Percentiles rank a stretch among this genome's conserved stretches.
phyloP scores from a whole-genome alignment of 1,140 invertebrate genomes.

The Lethrus apterus region DNA sequence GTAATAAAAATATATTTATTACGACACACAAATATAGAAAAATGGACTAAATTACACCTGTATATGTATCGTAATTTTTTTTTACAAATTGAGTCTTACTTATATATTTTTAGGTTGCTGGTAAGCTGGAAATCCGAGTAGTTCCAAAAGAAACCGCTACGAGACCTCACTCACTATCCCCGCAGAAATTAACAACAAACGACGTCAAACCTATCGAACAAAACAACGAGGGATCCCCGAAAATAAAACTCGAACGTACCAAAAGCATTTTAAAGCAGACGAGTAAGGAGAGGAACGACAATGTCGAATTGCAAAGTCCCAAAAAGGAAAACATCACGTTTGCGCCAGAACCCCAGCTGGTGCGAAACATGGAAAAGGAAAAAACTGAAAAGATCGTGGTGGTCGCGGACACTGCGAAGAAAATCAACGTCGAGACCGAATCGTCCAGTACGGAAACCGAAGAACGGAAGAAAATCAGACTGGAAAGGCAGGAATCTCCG shows the following conservation, averaged over 20 bases:
- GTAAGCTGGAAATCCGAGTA: slow-evolving; percentile 73
- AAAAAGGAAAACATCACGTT: slow-evolving; percentile 36
- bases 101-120: slow-evolving; percentile 38
- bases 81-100: too few species aligned
- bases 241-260: slow-evolving; percentile 31
- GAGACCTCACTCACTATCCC: slow-evolving; percentile 13
- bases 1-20: background rate
- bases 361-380: slow-evolving; percentile 4
- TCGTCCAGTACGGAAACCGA: slow-evolving; percentile 30
- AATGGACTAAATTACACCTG: background rate
- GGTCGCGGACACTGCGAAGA: slow-evolving; percentile 13
- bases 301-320: slow-evolving; percentile 29
- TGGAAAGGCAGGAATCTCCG: slow-evolving; percentile 14
- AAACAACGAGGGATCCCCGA: slow-evolving; percentile 7
- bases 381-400: slow-evolving; percentile 1
- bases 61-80: too few species aligned
- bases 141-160: slow-evolving; percentile 44
- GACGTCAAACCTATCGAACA: background rate
- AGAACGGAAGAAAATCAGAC: slow-evolving; percentile 18
- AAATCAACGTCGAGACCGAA: slow-evolving; percentile 25
- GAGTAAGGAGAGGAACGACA: slow-evolving; percentile 32
- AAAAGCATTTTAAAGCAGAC: slow-evolving; percentile 39
- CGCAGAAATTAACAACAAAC: slow-evolving; percentile 7
- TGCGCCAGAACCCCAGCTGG: slow-evolving; percentile 22
- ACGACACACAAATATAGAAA: background rate